Base-by-base conservation (phyloP, 2,797 vertebrate genomes). In the Acanthornis magna region DNA sequence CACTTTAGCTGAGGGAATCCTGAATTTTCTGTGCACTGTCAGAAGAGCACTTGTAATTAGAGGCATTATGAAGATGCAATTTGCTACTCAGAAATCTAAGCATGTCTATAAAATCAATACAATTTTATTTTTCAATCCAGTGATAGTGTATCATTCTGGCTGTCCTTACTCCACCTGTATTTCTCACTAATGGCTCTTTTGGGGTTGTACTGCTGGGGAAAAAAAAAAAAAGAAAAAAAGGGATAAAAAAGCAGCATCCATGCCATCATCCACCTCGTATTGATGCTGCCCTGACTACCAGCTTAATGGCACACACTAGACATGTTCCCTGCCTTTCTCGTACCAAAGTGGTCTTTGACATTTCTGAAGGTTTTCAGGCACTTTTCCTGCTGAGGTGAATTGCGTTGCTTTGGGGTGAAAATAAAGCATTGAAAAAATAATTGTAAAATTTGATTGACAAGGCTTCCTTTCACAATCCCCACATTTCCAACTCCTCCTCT, bases 401-500 rank as follows among this genome's bases (percentile, higher is more conserved):
- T 90, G 72, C 85, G 68, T 94, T 67, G 40, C 88, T 95, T 91
- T 94, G 77, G 74, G 54, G 77, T 94, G 65, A 85, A 86, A 95
- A 96, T 79, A 96, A 95, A 91, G 51, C 32, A 60, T 54, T 89
- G 93, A 62, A 92, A 87, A 91, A 95, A 93, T 68, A 95, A 93
- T 93, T 88, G 89, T 92, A 89, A 96, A 88, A 82, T 91, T 82
- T 91, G 93, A 97, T 96, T 92, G 94, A 81, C 92, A 81, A 76
- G 77, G 48, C 62, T 91, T 88, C 54, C 43, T 89, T 96, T 94
- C 81, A 89, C 67, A 89, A 22, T 74, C 38, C 23, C 30, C 2
- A 3, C 70, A 74, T 91, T 93, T 93, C 78, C 82, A 89, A 27
- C 88, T 92, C 88, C 73, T 96, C 83, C 90, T 96, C 87, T 2